phyloP scores from a whole-genome alignment of 1,140 invertebrate species.

The Philopotamus ludificatus region DNA sequence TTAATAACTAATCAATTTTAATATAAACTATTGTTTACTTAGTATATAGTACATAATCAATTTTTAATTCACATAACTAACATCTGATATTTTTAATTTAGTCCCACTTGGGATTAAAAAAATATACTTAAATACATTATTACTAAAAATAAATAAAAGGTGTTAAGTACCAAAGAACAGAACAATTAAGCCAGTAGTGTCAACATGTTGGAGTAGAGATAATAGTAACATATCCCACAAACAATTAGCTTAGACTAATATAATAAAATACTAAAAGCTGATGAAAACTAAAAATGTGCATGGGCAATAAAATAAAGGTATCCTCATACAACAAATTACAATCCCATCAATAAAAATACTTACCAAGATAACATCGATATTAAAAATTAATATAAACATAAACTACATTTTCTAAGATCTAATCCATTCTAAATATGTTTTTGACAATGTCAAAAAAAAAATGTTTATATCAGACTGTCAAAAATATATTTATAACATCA shows the following conservation, averaged over 20 bases:
- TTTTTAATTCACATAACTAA: too few species aligned
- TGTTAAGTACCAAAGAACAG: too few species aligned
- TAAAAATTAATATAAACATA: neutral
- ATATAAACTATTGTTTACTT: too few species aligned
- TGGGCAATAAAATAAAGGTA: conserved; percentile 2
- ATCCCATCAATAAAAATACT: neutral
- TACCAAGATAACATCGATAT: neutral
- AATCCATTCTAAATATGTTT: neutral
- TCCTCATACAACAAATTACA: neutral
- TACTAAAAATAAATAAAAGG: too few species aligned
- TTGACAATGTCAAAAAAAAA: too few species aligned
- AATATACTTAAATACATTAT: too few species aligned
- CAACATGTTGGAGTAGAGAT: conserved; percentile 31
- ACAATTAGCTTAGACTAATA: neutral
- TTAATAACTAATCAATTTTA: too few species aligned
- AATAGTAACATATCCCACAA: conserved; percentile 17
- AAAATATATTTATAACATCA: conserved; percentile 12
- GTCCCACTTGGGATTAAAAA: too few species aligned
- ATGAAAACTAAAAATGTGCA: neutral
- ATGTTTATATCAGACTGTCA: too few species aligned
- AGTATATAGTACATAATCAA: too few species aligned
- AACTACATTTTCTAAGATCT: neutral
- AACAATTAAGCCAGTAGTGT: conserved; percentile 43
- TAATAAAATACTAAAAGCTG: neutral
- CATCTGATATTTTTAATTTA: too few species aligned